These are phyloP conservation scores for Epirrita christyi DNA, from an alignment of 2,888 invertebrate genomes.

Conservation along the genomic window DNA sequence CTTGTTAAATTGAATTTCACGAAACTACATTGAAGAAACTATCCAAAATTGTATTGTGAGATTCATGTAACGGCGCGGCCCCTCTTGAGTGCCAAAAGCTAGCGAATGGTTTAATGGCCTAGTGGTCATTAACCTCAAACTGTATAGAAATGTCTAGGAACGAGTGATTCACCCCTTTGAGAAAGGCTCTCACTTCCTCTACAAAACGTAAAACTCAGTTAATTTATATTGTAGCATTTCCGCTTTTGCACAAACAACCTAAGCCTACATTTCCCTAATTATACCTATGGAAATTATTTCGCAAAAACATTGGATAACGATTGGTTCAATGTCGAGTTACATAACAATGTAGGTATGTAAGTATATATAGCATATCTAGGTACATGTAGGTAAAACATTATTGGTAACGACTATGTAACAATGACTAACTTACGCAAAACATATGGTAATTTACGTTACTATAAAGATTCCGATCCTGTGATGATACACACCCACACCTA, in stretches of 20 bases:
- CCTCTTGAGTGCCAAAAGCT: conserved; percentile 32
- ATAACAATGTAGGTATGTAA: too few species aligned
- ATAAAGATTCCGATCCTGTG: too few species aligned
- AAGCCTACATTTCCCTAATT: neutral
- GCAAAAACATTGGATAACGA: neutral
- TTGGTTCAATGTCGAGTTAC: neutral
- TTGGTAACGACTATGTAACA: too few species aligned
- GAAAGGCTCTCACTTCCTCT: conserved; percentile 6
- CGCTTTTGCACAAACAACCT: neutral
- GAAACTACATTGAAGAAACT: conserved; percentile 3
- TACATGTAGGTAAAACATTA: neutral
- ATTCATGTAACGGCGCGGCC: conserved; percentile 34
- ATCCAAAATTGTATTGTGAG: conserved; percentile 13
- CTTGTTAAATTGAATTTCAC: conserved; percentile 4
- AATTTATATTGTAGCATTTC: neutral
- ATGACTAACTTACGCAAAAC: too few species aligned
- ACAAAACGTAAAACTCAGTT: neutral
- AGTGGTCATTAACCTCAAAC: conserved; percentile 35
- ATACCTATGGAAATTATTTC: neutral
- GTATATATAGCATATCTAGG: neutral
- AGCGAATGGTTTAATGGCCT: conserved; percentile 25
- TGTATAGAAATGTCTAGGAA: conserved; percentile 13
- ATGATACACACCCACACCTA: too few species aligned
- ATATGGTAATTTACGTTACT: too few species aligned
- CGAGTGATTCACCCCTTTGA: conserved; percentile 27